Base-by-base conservation (phyloP, 2,113 vertebrate genomes). In the Percina caprodes region DNA sequence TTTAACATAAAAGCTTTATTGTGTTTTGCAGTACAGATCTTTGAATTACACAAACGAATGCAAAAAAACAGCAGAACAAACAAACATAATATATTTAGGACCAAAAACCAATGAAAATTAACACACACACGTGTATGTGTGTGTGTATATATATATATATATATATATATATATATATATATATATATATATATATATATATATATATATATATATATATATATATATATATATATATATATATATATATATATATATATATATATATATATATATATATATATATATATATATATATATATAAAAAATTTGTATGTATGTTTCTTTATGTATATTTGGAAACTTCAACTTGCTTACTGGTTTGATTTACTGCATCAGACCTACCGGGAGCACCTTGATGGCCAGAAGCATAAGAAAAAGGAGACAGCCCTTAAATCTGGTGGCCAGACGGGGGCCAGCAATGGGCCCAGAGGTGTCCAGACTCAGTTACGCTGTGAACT, bases 361-460 rank as follows among this genome's bases (percentile, higher is more conserved):
- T 46, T 45, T 23, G 11, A 54, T 65, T 80, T 77, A 1, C 69
- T 81, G 21, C 21, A n/a, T 51, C 89, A 97, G 96, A 95, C 93
- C 0, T 96, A 97, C 84, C 86, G 90, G 33, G 95, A 97, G 71
- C 96, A 95, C 80, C 94, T 95, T 13, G 95, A 97, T 42, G 94
- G 96, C 21, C 96, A 97, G 87, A 96, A 97, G 89, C 96, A 96
- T 91, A 95, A 94, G 81, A 97, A 97, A 92, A 96, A 97, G 75
- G 95, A 96, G 79, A 85, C 92, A 0, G 94, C 96, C 11, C 88
- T 94, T 77, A 95, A 95, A 82, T 83, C 86, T 30, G 94, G 96
- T 10, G 76, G 74, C 4, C 74, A 91, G 82, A 76, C 90, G 0
- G 92, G 87, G 10, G 48, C 87, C 70, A 92, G 35, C 1, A 89